These are phyloP conservation scores for Petrocephalus sullivani DNA, from an alignment of 2,797 vertebrate species.

Conservation along the genomic window DNA sequence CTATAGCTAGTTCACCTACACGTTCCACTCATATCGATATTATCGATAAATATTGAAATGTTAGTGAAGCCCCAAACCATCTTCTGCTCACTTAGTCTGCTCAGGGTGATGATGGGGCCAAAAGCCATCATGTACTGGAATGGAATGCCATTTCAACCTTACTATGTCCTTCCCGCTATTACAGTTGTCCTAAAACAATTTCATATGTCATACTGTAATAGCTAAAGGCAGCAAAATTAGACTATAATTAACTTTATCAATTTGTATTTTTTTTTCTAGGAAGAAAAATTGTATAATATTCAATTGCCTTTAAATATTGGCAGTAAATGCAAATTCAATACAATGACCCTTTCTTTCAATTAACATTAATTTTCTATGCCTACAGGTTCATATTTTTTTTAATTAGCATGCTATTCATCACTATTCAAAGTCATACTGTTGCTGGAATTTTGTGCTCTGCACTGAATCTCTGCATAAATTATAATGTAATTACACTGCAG, in stretches of 20 bases:
- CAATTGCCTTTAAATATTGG: neutral
- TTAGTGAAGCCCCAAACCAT: neutral
- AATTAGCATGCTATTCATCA: constrained; percentile 1
- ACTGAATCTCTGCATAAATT: neutral
- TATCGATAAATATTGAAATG: neutral
- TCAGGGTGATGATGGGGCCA: neutral
- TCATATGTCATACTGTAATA: neutral
- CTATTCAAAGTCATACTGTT: constrained; percentile 3
- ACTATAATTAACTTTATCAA: neutral
- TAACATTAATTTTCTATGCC: neutral
- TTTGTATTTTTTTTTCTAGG: neutral
- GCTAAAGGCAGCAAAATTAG: neutral
- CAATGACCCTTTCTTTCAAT: neutral
- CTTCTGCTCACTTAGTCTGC: neutral
- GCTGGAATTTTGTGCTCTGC: neutral
- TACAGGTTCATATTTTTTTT: neutral
- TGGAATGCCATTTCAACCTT: neutral
- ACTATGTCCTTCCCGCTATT: neutral
- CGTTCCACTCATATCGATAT: constrained; percentile 25
- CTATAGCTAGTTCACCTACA: constrained; percentile 41
- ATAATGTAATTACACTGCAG: neutral
- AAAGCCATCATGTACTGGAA: neutral
- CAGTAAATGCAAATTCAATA: neutral
- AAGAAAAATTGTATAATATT: neutral
- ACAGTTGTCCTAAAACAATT: neutral